Base-by-base conservation (phyloP, 2,113 vertebrate species). In the Hymenochirus boettgeri region DNA sequence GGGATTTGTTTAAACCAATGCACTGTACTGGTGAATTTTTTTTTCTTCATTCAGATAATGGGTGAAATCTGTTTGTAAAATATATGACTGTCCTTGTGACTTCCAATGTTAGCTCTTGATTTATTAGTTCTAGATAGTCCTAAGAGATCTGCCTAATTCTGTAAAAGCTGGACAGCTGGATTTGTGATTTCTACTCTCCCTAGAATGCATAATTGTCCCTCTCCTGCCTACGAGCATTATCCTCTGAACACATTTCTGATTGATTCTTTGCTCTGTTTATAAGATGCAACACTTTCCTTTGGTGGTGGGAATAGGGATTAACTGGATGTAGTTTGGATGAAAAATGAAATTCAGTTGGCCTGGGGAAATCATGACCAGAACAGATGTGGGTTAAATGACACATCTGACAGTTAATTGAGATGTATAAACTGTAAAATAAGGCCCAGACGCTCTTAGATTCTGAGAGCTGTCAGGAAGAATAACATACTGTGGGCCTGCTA, bases 351-450 rank as follows among this genome's bases (percentile, higher is more conserved):
- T 21, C 46, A 48, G 18, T 15, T 48, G 46, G 46, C 46, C 46
- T 48, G 46, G 18, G 46, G 46, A 48, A 48, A 48, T 48, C 19
- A 18, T 48, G 46, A 48, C 46, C 19, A 22, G 7, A 48, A 23
- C 46, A 48, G 46, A 48, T 48, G 46, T 22, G 21, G 46, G 46
- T 48, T 31, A 55, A 55, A 55, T 55, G 52, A 55, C 52, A 55
- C 25, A 29, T 55, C 26, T 55, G 52, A 55, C 52, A 55, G 52
- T 25, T 55, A 55, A 55, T 55, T 55, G 52, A 55, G 52, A 55
- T 55, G 52, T 55, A 55, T 55, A 31, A 18, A 31, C 52, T 29
- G 25, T 55, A n/a, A 55, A 55, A 31, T 55, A 55, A 55, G 52
- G 19, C 17, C 26, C 26, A 29, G 4, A 29, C 15, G 8, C 17